phyloP scores from a whole-genome alignment of 2,113 vertebrate genomes.

The Entomyzon cyanotis region DNA sequence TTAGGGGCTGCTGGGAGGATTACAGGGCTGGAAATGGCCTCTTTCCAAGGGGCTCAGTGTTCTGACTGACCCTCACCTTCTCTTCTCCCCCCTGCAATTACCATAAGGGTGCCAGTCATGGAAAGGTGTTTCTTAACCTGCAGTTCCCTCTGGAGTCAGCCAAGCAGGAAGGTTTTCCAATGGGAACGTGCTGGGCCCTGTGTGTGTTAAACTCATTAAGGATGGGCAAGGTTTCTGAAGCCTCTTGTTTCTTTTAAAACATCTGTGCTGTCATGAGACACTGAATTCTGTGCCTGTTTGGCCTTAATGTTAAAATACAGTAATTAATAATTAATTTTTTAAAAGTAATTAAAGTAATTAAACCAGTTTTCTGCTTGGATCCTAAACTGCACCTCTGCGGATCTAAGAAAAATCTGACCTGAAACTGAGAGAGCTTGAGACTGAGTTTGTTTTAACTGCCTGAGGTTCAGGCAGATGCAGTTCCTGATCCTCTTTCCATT shows the following conservation, averaged over 20 bases:
- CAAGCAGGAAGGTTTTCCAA: neutral
- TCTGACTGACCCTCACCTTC: neutral
- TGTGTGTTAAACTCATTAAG: slow-evolving; percentile 32
- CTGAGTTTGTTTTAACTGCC: neutral
- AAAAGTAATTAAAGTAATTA: neutral
- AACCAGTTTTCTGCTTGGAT: neutral
- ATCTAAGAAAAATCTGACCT: neutral
- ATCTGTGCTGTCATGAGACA: neutral
- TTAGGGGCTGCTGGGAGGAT: neutral
- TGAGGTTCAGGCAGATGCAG: neutral
- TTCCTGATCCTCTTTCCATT: slow-evolving; percentile 28
- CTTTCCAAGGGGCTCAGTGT: neutral
- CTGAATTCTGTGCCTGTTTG: neutral
- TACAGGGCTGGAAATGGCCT: neutral
- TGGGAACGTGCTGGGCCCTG: neutral
- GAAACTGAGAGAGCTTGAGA: neutral
- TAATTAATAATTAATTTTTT: neutral
- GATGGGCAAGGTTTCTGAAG: slow-evolving; percentile 1
- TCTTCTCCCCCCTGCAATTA: neutral
- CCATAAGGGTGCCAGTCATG: neutral
- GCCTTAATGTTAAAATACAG: neutral
- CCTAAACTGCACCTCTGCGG: neutral
- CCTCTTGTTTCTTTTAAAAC: neutral
- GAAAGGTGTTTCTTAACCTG: neutral
- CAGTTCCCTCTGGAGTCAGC: neutral